Percentiles rank a stretch among this genome's conserved stretches.
phyloP scores from a whole-genome alignment of 30 jellyfish, hydroid and myxozoan genomes.

The Catostylus mosaicus region DNA sequence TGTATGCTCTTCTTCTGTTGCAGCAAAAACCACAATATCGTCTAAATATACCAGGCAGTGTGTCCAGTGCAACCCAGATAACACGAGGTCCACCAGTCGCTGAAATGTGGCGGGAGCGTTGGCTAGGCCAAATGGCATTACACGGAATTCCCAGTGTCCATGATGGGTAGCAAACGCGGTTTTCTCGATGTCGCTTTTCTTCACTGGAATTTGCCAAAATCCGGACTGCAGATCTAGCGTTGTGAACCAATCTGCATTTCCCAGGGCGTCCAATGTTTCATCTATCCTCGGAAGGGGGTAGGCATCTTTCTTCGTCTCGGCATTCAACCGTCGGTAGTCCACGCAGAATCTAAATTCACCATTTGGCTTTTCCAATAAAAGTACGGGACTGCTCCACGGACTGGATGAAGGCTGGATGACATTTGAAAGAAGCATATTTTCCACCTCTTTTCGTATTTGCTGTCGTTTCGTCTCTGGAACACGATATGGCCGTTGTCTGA shows the following conservation, averaged over 20 bases:
- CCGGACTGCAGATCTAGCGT: constrained; percentile 53
- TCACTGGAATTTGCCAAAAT: constrained; percentile 30
- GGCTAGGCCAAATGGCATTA: constrained; percentile 41
- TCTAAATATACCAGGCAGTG: constrained; percentile 48
- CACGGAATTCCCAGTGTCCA: too few species aligned
- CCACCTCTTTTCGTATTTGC: constrained; percentile 53
- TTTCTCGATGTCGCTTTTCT: neutral
- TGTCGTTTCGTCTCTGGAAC: constrained; percentile 62
- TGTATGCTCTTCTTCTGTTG: constrained; percentile 31
- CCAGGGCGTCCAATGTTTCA: constrained; percentile 15
- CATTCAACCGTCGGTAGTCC: constrained; percentile 56
- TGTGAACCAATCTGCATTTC: constrained; percentile 19
- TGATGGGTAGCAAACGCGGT: too few species aligned
- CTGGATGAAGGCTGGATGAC: constrained; percentile 66
- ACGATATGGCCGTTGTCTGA: constrained; percentile 61
- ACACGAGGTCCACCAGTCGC: constrained; percentile 49
- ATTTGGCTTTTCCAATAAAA: constrained; percentile 55
- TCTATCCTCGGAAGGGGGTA: constrained; percentile 47
- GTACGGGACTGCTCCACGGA: constrained; percentile 69
- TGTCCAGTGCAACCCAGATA: constrained; percentile 50
- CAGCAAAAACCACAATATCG: constrained; percentile 15
- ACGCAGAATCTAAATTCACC: constrained; percentile 52
- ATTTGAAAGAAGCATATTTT: constrained; percentile 54
- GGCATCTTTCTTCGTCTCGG: constrained; percentile 47
- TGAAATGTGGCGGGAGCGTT: constrained; percentile 57